A percentile compares a stretch with the other conserved stretches of the same genome.
phyloP scores from a whole-genome alignment of 2,113 vertebrate species.

The Siphamia tubifer region DNA sequence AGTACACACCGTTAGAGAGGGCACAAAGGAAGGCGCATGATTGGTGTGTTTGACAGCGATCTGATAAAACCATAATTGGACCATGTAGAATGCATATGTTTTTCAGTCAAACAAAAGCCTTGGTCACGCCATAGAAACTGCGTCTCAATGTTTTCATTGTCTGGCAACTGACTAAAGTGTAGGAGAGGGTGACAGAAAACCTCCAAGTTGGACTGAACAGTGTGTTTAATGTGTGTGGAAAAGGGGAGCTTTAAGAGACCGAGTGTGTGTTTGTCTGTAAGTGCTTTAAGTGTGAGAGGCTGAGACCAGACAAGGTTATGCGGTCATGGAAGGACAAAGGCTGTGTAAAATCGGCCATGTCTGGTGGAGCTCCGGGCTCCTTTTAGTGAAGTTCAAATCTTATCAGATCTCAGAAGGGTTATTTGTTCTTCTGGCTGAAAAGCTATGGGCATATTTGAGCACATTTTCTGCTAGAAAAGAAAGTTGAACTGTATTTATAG shows the following conservation, averaged over 20 bases:
- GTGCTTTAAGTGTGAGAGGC: slow-evolving; percentile 16
- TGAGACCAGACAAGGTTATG: slow-evolving; percentile 27
- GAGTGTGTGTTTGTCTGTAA: slow-evolving; percentile 28
- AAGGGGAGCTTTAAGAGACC: slow-evolving; percentile 36
- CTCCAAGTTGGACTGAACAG: slow-evolving; percentile 46
- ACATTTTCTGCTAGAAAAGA: slow-evolving; percentile 47
- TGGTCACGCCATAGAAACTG: slow-evolving; percentile 72
- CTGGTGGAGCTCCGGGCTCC: slow-evolving; percentile 44
- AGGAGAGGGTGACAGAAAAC: slow-evolving; percentile 55
- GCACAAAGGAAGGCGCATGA: slow-evolving; percentile 65
- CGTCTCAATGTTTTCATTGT: slow-evolving; percentile 71
- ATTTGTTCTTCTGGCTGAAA: slow-evolving; percentile 74
- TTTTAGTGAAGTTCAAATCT: slow-evolving; percentile 62
- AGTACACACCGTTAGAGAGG: slow-evolving; percentile 73
- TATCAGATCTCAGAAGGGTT: slow-evolving; percentile 65
- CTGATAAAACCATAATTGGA: slow-evolving; percentile 79
- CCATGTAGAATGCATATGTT: slow-evolving; percentile 75
- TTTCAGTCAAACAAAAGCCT: slow-evolving; percentile 73
- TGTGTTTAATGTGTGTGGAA: slow-evolving; percentile 58
- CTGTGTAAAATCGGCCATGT: slow-evolving; percentile 50
- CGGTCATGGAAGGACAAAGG: slow-evolving; percentile 71
- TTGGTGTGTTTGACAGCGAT: slow-evolving; percentile 75
- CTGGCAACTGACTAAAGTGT: slow-evolving; percentile 61
- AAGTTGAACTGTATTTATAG: slow-evolving; percentile 35
- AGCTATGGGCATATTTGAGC: slow-evolving; percentile 41